These are phyloP conservation scores for Ethmia dodecea DNA, from an alignment of 2,888 invertebrate species.

Conservation along the genomic window DNA sequence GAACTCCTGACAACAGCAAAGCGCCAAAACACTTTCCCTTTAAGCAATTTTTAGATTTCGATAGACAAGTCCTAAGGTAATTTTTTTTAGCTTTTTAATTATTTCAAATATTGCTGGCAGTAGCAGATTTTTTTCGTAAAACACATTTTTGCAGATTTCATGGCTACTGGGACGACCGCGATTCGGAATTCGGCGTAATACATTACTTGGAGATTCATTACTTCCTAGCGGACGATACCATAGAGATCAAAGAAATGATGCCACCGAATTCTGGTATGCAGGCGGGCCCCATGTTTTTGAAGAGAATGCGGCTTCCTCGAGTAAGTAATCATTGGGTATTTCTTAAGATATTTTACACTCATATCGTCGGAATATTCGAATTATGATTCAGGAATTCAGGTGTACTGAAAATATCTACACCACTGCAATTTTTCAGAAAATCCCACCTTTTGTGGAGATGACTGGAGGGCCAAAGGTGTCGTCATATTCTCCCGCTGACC, in stretches of 20 bases:
- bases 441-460: constrained; percentile 56
- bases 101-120: neutral
- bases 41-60: constrained; percentile 89
- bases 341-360: no score
- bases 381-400: no score
- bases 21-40: constrained; percentile 79
- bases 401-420: no score
- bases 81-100: no score
- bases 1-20: constrained; percentile 27
- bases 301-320: constrained; percentile 87
- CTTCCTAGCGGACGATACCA: constrained; percentile 91
- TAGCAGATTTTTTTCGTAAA: neutral
- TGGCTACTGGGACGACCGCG: constrained; percentile 94
- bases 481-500: constrained; percentile 83
- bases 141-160: constrained; percentile 83
- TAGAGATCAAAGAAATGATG: constrained; percentile 89
- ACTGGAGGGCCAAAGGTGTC: constrained; percentile 54
- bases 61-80: constrained; percentile 80
- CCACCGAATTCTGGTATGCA: constrained; percentile 84
- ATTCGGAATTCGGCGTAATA: constrained; percentile 85
- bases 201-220: constrained; percentile 89
- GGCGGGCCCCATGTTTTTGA: constrained; percentile 84
- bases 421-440: constrained; percentile 43
- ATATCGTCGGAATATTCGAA: no score
- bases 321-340: no score